phyloP scores from a whole-genome alignment of 2,797 vertebrate genomes.

The Schizothorax lantsangensis region DNA sequence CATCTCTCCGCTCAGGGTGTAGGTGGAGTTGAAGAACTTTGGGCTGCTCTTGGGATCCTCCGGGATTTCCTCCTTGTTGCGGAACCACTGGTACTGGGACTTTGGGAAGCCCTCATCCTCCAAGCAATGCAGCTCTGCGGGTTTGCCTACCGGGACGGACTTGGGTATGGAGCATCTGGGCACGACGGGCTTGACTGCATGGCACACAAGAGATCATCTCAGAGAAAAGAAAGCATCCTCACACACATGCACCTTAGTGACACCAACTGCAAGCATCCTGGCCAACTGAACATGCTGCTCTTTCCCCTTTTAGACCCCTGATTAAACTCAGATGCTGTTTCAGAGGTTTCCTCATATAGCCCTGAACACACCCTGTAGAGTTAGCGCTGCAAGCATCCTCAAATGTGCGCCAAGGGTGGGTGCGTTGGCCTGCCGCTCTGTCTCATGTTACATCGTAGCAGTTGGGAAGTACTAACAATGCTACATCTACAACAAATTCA shows the following conservation, averaged over 20 bases:
- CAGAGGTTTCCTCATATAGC: slow-evolving; percentile 82
- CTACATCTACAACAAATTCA: slow-evolving; percentile 24
- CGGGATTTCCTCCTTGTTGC: slow-evolving; percentile 86
- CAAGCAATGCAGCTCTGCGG: slow-evolving; percentile 87
- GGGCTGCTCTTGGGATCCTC: slow-evolving; percentile 83
- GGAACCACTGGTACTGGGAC: slow-evolving; percentile 95
- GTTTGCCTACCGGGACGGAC: slow-evolving; percentile 93
- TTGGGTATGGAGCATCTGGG: slow-evolving; percentile 92
- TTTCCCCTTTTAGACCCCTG: slow-evolving; percentile 80
- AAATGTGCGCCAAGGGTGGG: slow-evolving; percentile 69
- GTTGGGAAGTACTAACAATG: slow-evolving; percentile 63
- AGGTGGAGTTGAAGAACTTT: slow-evolving; percentile 90
- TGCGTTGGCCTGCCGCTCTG: slow-evolving; percentile 67
- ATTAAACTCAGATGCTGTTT: slow-evolving; percentile 81
- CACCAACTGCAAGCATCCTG: slow-evolving; percentile 54
- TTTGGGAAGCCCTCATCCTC: slow-evolving; percentile 92
- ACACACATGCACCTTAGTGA: slow-evolving; percentile 4
- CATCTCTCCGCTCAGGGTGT: slow-evolving; percentile 81
- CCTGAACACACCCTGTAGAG: slow-evolving; percentile 78
- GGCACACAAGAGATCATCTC: slow-evolving; percentile 41
- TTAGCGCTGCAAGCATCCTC: slow-evolving; percentile 76
- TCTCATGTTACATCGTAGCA: slow-evolving; percentile 75
- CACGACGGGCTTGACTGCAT: slow-evolving; percentile 90
- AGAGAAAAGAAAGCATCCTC: slow-evolving; percentile 32
- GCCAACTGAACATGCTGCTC: slow-evolving; percentile 71